Percentiles rank a stretch among this genome's conserved stretches.
Conservation (phyloP, 1,140 invertebrate species). For the Caenorhabditis elegans region DNA sequence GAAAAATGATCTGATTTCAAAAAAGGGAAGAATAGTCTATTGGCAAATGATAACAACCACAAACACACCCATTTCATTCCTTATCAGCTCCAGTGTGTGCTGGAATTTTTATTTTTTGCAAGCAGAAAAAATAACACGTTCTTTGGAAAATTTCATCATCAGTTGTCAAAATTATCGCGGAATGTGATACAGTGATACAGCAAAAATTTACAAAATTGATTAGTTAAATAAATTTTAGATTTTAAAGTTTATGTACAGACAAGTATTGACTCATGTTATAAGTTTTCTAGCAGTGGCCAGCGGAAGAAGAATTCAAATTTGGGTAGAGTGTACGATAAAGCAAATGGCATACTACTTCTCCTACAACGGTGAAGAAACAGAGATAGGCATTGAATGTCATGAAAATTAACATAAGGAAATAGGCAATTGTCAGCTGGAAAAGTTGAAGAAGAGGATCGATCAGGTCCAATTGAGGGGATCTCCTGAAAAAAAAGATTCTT, state of each 20-base stretch:
- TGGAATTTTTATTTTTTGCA: background rate
- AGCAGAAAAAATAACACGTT: no score
- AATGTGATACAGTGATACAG: no score
- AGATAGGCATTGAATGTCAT: constrained; percentile 97
- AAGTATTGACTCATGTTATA: background rate
- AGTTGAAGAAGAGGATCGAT: constrained; percentile 85
- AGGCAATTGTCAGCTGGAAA: constrained; percentile 83
- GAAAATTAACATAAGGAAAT: constrained; percentile 92
- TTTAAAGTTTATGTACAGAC: background rate
- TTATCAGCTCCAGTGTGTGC: background rate
- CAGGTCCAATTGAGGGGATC: constrained; percentile 70
- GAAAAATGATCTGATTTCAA: background rate
- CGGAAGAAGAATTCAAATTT: constrained; percentile 47
- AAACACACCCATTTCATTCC: background rate
- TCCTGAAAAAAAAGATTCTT: constrained; percentile 1
- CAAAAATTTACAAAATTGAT: no score
- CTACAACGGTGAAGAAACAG: constrained; percentile 83
- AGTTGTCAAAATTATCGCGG: no score
- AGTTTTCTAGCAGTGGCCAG: constrained; percentile 4
- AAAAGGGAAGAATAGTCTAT: background rate
- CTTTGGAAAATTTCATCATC: no score
- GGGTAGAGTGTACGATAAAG: constrained; percentile 74
- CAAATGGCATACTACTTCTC: constrained; percentile 86
- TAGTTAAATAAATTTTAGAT: no score
- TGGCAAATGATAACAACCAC: background rate